These are phyloP conservation scores for Troides aeacus DNA, from an alignment of 2,888 invertebrate species.

Conservation along the genomic window DNA sequence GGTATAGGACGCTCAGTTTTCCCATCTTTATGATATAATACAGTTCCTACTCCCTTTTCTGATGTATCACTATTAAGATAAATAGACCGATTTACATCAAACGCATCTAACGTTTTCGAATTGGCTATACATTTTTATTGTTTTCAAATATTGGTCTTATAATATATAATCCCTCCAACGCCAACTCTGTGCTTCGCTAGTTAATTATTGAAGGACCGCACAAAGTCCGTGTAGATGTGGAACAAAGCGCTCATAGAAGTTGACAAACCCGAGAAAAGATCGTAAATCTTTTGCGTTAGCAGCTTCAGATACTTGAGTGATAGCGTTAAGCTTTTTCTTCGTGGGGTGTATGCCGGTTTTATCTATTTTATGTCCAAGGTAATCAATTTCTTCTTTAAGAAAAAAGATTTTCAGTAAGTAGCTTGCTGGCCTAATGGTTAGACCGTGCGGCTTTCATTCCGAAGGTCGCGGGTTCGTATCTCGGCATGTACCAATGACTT, in stretches of 20 bases:
- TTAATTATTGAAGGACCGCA: too few species aligned
- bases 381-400: neutral
- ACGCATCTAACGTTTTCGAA: neutral
- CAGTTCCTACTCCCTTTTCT: neutral
- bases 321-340: neutral
- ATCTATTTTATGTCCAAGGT: neutral
- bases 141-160: neutral
- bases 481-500: too few species aligned
- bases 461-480: too few species aligned
- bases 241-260: neutral
- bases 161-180: neutral
- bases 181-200: neutral
- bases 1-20: neutral
- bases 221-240: too few species aligned
- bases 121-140: neutral
- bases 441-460: too few species aligned
- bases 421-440: too few species aligned
- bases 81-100: neutral
- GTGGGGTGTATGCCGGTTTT: neutral
- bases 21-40: neutral
- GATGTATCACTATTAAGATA: neutral
- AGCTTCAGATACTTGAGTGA: neutral
- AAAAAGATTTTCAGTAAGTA: neutral
- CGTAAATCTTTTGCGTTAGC: neutral
- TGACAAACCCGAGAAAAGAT: neutral